phyloP scores from a whole-genome alignment of 2,113 vertebrate genomes.

The Ia io region DNA sequence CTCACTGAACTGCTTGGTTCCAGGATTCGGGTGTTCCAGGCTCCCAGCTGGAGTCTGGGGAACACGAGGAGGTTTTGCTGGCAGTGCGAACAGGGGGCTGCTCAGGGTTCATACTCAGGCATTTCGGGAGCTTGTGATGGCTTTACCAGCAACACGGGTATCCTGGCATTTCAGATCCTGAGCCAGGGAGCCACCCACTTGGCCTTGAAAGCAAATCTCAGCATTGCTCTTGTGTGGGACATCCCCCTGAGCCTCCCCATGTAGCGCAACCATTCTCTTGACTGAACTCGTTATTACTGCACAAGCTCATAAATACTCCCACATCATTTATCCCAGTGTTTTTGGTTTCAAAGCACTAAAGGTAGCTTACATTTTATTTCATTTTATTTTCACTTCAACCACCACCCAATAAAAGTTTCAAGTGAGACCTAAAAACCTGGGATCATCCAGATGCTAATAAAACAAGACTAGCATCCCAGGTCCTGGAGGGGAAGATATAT shows the following conservation, averaged over 20 bases:
- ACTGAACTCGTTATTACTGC: not conserved
- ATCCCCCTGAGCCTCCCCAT: too few relatives aligned
- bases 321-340: not conserved
- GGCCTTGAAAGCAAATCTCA: not conserved
- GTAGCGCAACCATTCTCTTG: not conserved
- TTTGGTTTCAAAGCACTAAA: not conserved
- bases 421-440: slow-evolving; percentile 5
- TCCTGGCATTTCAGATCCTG: not conserved
- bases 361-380: not conserved
- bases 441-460: not conserved
- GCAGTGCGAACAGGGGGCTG: not conserved
- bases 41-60: not conserved
- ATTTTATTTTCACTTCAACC: slow-evolving; percentile 31
- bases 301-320: not conserved
- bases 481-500: not conserved
- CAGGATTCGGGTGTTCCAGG: not conserved
- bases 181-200: not conserved
- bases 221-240: not conserved
- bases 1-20: not conserved
- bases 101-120: not conserved
- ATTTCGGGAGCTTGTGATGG: not conserved
- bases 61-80: not conserved
- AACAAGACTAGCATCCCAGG: not conserved
- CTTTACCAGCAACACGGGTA: not conserved
- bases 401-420: slow-evolving; percentile 3